Percentiles rank a stretch among this genome's conserved stretches.
Evolutionary conservation across 2,888 invertebrate genomes (phyloP).

Genomic region (Eilema griseolum): DNA sequence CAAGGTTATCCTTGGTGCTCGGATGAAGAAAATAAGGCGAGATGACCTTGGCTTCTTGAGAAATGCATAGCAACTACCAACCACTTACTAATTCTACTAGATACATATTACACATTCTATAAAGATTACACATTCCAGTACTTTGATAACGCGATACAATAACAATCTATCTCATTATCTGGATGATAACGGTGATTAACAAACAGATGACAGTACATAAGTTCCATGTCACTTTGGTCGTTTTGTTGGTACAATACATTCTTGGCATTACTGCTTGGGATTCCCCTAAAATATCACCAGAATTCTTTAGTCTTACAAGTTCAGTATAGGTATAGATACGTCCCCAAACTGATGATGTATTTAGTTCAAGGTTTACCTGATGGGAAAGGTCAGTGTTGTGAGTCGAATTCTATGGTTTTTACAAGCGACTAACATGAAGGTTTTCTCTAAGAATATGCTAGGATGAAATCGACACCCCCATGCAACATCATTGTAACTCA

Average conservation of each 20-base stretch:
- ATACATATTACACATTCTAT: background rate
- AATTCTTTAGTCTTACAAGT: background rate
- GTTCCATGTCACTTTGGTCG: slow-evolving; percentile 1
- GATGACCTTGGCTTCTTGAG: background rate
- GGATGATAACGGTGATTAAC: slow-evolving; percentile 11
- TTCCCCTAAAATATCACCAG: background rate
- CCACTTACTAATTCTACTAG: background rate
- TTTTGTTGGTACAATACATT: background rate
- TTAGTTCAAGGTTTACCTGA: background rate
- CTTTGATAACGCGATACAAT: background rate
- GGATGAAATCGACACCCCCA: too few relatives aligned
- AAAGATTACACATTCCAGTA: background rate
- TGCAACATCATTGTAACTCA: too few relatives aligned
- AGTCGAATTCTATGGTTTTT: background rate
- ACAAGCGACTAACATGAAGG: too few relatives aligned
- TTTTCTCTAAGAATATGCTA: too few relatives aligned
- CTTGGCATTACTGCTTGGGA: background rate
- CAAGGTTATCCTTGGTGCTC: too few relatives aligned
- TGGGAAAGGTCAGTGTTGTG: background rate
- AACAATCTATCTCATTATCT: slow-evolving; percentile 20
- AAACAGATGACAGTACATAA: slow-evolving; percentile 11
- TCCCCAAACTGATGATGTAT: background rate
- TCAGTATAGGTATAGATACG: background rate
- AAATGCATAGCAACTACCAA: background rate
- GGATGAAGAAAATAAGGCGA: background rate